Evolutionary conservation across 1,140 invertebrate species (phyloP), one percentile per base, ranked within the genome.

Genomic region (Drosophila saltans): DNA sequence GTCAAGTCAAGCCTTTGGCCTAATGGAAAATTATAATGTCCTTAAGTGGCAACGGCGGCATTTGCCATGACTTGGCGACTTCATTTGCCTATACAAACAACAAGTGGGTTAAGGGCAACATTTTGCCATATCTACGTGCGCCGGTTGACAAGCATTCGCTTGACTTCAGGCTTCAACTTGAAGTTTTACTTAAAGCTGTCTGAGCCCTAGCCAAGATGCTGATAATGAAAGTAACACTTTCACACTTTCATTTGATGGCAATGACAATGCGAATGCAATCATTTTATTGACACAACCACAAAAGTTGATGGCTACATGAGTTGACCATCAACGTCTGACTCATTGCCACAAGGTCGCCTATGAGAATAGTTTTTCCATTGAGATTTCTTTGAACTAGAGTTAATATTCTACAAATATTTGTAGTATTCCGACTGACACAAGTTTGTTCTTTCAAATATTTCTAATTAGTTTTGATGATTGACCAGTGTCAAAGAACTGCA

Each of bases 21-120:
- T 82, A 68, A 86, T 79, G 67, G 80, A 85, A 88, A 82, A 67
- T 56, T 63, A 58, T 16, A 2, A 8, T 57, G 24, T 57, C 58
- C 33, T 26, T 10, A 62, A 62, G 26, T 62, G 45, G 40, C 8
- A 9, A 2, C 45, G 45, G 0, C 21, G 21, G 8, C 45, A 7
- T 7, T 8, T 16, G 16, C 45, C 7, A 1, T 11, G 40, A 16
- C 43, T 52, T 36, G 33, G 30, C 56, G 36, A 72, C 61, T 75
- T 78, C 64, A 85, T 88, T 88, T 88, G 75, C 69, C 55, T 85
- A 70, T 55, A 41, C 59, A 82, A 88, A 82, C 82, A 85, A 71
- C 41, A 67, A 68, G 74, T 24, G 69, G 30, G 28, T 43, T 52
- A 16, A 45, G 57, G 1, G 58, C 2, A 30, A 33, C 9, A 28